Evolutionary conservation across 1,140 invertebrate species (phyloP), one percentile per base, ranked within the genome.

Genomic region (Ostrea denselamellosa): DNA sequence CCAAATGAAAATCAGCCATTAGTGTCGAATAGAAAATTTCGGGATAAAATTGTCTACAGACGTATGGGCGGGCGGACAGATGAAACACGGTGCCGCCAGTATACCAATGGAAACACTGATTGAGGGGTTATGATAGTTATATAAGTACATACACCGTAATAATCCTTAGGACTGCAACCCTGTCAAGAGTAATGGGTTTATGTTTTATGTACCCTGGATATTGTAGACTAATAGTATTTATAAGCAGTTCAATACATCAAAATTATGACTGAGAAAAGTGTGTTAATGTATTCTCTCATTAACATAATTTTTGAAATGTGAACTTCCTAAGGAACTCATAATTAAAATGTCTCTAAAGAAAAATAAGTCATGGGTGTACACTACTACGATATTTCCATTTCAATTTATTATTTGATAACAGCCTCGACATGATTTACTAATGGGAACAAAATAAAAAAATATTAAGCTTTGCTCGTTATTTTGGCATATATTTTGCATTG

Each of bases 251-350:
- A 34, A 7, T 28, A 17, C 28, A 28, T 44, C 34, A 44, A 44
- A 44, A 44, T 44, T 44, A 77, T 77, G 9, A 34, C n/a, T 25
- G 9, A 77, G 22, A 14, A 77, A 77, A 77, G 17, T 77, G 68
- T 77, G 68, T 77, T 77, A 77, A 77, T 77, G 28, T 77, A 77
- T 77, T 77, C 68, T 34, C 25, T 28, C 68, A 77, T 77, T 77
- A 34, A 77, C 68, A 77, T 77, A 77, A 28, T 77, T 77, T 77
- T 28, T 28, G 68, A 77, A 77, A 77, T 77, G 28, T 28, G 25
- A 34, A 77, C 68, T 77, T 77, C 68, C 68, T 77, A 25, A 77
- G 22, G 28, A 77, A 77, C 22, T 77, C 28, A 77, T 9, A 14
- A 77, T 28, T 77, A 77, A 77, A 34, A 28, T 77, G 14, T n/a